A percentile compares a stretch with the other conserved stretches of the same genome.
Evolutionary conservation across 2,113 vertebrate genomes (phyloP).

Genomic region (Lipotes vexillifer): DNA sequence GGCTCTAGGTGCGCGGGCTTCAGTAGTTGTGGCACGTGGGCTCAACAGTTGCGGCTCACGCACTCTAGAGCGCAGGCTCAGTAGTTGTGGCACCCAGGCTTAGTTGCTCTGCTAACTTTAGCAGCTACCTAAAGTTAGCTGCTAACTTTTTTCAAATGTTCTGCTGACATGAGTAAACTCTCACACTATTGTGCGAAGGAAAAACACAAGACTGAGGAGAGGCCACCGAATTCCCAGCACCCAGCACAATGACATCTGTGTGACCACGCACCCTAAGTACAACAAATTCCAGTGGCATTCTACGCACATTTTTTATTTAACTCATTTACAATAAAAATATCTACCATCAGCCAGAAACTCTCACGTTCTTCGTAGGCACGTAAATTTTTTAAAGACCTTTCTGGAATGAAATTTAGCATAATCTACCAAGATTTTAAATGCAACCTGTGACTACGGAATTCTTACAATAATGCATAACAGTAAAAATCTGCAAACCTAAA

Average conservation of each 20-base stretch:
- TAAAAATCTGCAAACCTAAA: neutral
- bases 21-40: too few relatives aligned
- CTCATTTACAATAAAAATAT: neutral
- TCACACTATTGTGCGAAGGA: rapidly evolving
- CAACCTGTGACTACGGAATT: neutral
- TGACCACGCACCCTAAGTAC: rapidly evolving
- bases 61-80: too few relatives aligned
- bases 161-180: neutral
- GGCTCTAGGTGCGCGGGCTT: too few relatives aligned
- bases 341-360: neutral
- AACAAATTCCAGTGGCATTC: neutral
- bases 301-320: neutral
- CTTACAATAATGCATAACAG: neutral
- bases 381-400: neutral
- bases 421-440: neutral
- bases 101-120: too few relatives aligned
- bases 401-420: neutral
- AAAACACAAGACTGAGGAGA: neutral
- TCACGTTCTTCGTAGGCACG: neutral
- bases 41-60: too few relatives aligned
- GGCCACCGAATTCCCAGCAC: rapidly evolving
- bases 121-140: too few relatives aligned
- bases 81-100: too few relatives aligned
- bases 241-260: rapidly evolving
- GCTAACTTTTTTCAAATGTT: neutral